A percentile compares a stretch with the other conserved stretches of the same genome.
phyloP scores from a whole-genome alignment of 2,888 invertebrate genomes.

The Mellilla xanthometata region DNA sequence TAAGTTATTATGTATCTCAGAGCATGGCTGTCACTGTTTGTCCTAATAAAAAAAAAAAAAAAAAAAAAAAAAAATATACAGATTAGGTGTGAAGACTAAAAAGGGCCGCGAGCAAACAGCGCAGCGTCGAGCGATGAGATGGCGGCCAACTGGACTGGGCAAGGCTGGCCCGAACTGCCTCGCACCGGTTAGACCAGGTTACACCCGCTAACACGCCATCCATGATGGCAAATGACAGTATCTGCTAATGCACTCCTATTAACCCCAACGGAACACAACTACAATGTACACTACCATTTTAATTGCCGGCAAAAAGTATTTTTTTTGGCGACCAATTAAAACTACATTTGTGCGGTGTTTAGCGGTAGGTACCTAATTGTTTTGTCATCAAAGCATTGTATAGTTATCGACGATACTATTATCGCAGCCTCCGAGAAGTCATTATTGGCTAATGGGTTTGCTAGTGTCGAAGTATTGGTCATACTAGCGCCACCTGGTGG shows the following conservation, averaged over 20 bases:
- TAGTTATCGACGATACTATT: neutral
- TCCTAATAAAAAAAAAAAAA: too few relatives aligned
- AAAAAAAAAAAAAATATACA: slow-evolving; percentile 53
- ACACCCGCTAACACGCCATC: neutral
- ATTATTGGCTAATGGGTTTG: too few relatives aligned
- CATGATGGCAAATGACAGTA: slow-evolving; percentile 41
- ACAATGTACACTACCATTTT: slow-evolving; percentile 11
- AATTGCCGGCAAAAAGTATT: slow-evolving; percentile 22
- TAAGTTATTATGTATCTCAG: too few relatives aligned
- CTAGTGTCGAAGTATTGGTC: too few relatives aligned
- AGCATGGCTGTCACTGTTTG: too few relatives aligned
- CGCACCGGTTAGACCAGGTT: slow-evolving; percentile 25
- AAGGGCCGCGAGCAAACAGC: slow-evolving; percentile 45
- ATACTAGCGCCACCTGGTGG: too few relatives aligned
- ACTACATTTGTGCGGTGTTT: slow-evolving; percentile 9
- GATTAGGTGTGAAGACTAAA: slow-evolving; percentile 44
- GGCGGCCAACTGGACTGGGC: slow-evolving; percentile 25
- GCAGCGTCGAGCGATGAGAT: slow-evolving; percentile 26
- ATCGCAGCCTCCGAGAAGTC: too few relatives aligned
- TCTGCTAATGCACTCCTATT: slow-evolving; percentile 53
- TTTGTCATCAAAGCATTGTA: neutral
- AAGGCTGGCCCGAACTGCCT: slow-evolving; percentile 41
- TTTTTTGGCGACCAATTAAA: slow-evolving; percentile 14
- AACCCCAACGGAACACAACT: slow-evolving; percentile 35
- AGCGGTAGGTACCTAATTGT: slow-evolving; percentile 1